Percentiles rank a stretch among this genome's conserved stretches.
phyloP scores from a whole-genome alignment of 2,888 invertebrate genomes.

The Drosophila multiciliata region DNA sequence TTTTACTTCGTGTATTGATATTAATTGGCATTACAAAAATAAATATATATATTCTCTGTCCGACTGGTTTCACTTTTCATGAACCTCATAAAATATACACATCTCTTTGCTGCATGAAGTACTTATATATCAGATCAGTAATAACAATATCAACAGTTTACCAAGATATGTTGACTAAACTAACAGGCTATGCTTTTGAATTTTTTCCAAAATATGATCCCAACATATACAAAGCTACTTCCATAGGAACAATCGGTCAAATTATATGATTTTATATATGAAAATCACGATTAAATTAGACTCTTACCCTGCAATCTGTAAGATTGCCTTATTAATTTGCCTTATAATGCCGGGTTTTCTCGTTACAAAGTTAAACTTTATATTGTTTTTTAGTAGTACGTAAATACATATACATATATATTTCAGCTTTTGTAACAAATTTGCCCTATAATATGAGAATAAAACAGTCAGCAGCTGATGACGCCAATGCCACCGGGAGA shows the following conservation, averaged over 20 bases:
- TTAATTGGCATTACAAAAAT: not conserved
- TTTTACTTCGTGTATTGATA: not conserved
- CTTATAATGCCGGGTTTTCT: not conserved
- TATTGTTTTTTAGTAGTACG: not conserved
- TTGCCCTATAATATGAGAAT: constrained; percentile 32
- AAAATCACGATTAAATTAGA: not conserved
- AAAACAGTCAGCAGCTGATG: constrained; percentile 5
- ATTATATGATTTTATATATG: not conserved
- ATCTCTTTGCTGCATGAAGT: not conserved
- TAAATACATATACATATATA: constrained; percentile 22
- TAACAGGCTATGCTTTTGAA: not conserved
- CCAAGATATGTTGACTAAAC: not conserved
- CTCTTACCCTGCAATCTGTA: not conserved
- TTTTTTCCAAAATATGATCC: not conserved
- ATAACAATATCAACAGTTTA: not conserved
- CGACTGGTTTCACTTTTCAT: not conserved
- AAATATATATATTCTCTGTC: not conserved
- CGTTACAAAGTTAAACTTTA: not conserved
- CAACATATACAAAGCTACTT: not conserved
- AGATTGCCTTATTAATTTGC: not conserved
- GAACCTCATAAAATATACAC: not conserved
- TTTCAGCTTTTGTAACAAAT: constrained; percentile 45
- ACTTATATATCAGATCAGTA: not conserved
- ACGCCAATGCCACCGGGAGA: not conserved
- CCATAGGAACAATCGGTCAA: not conserved